Evolutionary conservation across 2,113 vertebrate genomes (phyloP).

Genomic region (Nestor notabilis): DNA sequence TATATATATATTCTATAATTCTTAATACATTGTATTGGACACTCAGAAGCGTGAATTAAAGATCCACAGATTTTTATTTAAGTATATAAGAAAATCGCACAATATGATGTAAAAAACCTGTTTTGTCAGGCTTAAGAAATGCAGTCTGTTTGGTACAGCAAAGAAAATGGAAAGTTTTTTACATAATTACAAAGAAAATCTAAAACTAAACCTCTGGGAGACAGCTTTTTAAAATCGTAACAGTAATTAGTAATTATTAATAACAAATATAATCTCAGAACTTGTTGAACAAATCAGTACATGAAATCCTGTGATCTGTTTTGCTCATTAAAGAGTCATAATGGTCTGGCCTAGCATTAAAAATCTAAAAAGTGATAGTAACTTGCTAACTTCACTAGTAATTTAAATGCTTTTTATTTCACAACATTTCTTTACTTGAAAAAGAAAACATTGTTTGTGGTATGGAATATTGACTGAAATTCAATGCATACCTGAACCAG

Average conservation of each 20-base stretch:
- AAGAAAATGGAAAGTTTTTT: background rate
- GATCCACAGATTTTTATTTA: background rate
- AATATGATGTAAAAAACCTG: background rate
- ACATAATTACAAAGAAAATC: background rate
- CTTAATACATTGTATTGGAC: background rate
- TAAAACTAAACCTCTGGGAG: background rate
- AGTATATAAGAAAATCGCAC: background rate
- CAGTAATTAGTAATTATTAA: background rate
- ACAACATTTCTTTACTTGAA: background rate
- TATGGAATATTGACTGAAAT: background rate
- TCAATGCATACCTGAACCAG: slow-evolving; percentile 80
- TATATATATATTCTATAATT: no score
- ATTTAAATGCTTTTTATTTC: background rate
- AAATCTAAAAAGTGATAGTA: background rate
- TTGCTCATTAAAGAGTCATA: background rate
- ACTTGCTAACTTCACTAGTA: background rate
- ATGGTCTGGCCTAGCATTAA: background rate
- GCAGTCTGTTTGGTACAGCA: background rate
- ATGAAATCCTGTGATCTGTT: background rate
- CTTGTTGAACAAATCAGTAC: background rate
- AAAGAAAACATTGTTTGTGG: background rate
- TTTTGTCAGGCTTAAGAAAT: background rate
- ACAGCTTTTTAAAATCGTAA: background rate
- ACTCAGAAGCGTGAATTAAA: background rate
- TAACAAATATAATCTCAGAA: background rate